A percentile compares a stretch with the other conserved stretches of the same genome.
Conservation (phyloP, 2,888 invertebrate species). For the Limnephilus lunatus region DNA sequence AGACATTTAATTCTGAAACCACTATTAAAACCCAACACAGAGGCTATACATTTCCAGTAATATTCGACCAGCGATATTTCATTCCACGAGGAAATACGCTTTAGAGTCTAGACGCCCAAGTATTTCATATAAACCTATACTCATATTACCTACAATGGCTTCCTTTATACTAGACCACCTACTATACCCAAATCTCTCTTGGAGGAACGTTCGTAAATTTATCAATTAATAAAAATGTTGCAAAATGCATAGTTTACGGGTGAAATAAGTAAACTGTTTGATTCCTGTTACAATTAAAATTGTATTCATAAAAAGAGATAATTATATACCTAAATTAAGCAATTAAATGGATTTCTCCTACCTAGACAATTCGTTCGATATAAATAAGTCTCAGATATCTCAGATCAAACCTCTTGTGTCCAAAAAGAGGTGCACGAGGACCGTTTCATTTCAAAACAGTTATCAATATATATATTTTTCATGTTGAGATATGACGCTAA, state of each 20-base stretch:
- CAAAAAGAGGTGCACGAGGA: not conserved
- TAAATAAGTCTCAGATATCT: not conserved
- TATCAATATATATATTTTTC: not conserved
- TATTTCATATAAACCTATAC: not conserved
- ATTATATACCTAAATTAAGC: not conserved
- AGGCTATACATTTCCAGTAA: not conserved
- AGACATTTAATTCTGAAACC: not conserved
- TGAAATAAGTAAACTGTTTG: not conserved
- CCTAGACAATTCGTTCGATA: not conserved
- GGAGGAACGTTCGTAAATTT: not conserved
- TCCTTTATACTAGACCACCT: constrained; percentile 7
- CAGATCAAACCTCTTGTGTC: not conserved
- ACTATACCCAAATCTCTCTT: not conserved
- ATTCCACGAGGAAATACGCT: constrained; percentile 32
- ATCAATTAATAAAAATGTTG: not conserved
- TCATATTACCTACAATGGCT: not conserved
- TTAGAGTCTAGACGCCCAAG: constrained; percentile 43
- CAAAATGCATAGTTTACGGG: not conserved
- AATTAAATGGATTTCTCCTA: not conserved
- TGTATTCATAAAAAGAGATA: not conserved
- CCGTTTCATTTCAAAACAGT: not conserved
- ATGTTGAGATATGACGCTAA: not conserved
- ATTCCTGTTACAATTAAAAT: not conserved
- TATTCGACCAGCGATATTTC: constrained; percentile 20
- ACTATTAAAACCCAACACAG: not conserved